phyloP scores from a whole-genome alignment of 2,888 invertebrate genomes.

The Diarsia rubi region DNA sequence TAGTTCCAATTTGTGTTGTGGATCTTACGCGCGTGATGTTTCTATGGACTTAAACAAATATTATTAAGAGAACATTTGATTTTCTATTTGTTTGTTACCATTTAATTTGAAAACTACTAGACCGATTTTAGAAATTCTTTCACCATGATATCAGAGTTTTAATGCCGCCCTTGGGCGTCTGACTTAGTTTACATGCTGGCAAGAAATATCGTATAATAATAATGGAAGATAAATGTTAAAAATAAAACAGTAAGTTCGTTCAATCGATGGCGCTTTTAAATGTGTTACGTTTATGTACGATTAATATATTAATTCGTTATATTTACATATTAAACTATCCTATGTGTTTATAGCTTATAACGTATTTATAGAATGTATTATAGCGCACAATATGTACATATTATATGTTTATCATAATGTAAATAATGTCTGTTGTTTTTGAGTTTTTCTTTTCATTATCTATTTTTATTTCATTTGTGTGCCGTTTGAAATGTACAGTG shows the following conservation, averaged over 20 bases:
- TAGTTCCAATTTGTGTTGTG: not conserved
- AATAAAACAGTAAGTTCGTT: conserved; percentile 73
- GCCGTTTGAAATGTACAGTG: conserved; percentile 47
- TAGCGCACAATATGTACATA: conserved; percentile 64
- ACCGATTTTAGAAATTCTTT: no score
- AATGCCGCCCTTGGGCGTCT: no score
- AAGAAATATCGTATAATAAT: no score
- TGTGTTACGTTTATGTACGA: conserved; percentile 67
- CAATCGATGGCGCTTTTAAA: conserved; percentile 79
- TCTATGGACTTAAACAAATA: not conserved
- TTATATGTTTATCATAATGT: conserved; percentile 66
- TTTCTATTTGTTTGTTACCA: no score
- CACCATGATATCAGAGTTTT: no score
- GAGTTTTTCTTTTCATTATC: conserved; percentile 53
- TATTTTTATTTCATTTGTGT: conserved; percentile 54
- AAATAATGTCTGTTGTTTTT: conserved; percentile 69
- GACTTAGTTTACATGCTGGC: no score
- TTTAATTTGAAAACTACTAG: no score
- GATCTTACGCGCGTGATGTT: not conserved
- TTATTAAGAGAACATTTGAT: no score
- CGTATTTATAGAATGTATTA: conserved; percentile 57
- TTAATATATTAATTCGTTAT: conserved; percentile 61
- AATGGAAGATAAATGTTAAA: conserved; percentile 15
- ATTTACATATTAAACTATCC: conserved; percentile 51
- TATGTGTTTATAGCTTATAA: conserved; percentile 64